Evolutionary conservation across 1,140 invertebrate species (phyloP).

Genomic region (Aphidius ervi): DNA sequence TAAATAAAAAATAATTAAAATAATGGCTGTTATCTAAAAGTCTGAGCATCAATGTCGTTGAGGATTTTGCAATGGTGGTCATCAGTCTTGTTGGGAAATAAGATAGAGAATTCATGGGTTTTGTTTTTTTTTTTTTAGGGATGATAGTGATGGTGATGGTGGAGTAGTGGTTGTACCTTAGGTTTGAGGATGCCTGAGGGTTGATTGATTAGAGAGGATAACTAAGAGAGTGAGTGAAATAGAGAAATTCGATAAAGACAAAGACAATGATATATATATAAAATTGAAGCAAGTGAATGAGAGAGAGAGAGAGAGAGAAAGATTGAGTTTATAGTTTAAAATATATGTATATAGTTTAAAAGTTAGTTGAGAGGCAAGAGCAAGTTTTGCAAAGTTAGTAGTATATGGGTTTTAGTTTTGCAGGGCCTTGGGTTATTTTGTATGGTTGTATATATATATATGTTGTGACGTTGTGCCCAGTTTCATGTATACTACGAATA

Average conservation of each 20-base stretch:
- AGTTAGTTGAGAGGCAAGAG: neutral
- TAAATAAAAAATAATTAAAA: no score
- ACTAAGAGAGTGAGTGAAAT: conserved; percentile 10
- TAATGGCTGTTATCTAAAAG: no score
- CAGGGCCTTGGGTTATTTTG: conserved; percentile 50
- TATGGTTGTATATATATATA: conserved; percentile 24
- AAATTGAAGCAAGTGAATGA: neutral
- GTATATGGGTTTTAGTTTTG: conserved; percentile 45
- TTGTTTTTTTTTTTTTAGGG: no score
- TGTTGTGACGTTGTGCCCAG: no score
- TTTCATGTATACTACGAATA: conserved; percentile 3
- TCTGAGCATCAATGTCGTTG: no score
- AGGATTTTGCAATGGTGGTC: no score
- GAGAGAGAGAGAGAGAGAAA: neutral
- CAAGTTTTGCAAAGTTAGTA: neutral
- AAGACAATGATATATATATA: neutral
- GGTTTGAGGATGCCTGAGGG: conserved; percentile 46
- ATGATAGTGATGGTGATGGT: no score
- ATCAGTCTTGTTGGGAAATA: no score
- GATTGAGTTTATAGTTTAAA: conserved; percentile 1
- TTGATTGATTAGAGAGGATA: conserved; percentile 54
- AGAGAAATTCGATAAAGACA: neutral
- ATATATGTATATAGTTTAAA: no score
- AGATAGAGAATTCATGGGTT: no score
- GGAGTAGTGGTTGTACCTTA: conserved; percentile 9